Conservation (phyloP, 2,797 vertebrate species). For the Dendrocincla fuliginosa region DNA sequence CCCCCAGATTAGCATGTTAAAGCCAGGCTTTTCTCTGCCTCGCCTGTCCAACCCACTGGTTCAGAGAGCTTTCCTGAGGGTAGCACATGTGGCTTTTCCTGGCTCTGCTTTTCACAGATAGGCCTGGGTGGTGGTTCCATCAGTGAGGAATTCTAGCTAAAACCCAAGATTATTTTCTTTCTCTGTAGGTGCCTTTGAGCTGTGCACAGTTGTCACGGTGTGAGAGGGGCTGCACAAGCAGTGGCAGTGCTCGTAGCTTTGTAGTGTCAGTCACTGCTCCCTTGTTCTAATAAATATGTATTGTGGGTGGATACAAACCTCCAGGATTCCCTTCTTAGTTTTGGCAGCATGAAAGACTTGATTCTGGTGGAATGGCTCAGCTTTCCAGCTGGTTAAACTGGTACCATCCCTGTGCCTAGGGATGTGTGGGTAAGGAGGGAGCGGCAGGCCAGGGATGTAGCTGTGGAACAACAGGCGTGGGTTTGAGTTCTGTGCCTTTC, state of each 20-base stretch:
- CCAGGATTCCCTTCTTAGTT: background rate
- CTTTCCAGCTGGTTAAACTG: background rate
- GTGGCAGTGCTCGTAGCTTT: background rate
- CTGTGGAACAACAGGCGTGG: background rate
- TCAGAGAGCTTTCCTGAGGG: background rate
- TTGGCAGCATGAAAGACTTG: background rate
- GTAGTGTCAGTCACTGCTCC: background rate
- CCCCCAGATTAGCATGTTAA: background rate
- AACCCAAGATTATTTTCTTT: background rate
- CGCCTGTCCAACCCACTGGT: background rate
- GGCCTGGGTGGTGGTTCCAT: background rate
- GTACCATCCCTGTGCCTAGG: background rate
- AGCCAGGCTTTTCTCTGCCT: background rate
- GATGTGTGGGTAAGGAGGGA: background rate
- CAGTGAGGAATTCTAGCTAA: background rate
- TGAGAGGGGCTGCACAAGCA: background rate
- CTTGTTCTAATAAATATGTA: background rate
- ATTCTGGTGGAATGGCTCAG: background rate
- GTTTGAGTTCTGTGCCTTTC: background rate
- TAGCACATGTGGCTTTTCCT: background rate
- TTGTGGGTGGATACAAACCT: background rate
- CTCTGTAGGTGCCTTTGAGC: background rate
- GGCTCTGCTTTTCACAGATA: background rate
- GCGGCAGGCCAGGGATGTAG: background rate
- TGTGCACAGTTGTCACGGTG: fast-evolving